phyloP scores from a whole-genome alignment of 2,888 invertebrate species.

The Cheilosia vulpina region DNA sequence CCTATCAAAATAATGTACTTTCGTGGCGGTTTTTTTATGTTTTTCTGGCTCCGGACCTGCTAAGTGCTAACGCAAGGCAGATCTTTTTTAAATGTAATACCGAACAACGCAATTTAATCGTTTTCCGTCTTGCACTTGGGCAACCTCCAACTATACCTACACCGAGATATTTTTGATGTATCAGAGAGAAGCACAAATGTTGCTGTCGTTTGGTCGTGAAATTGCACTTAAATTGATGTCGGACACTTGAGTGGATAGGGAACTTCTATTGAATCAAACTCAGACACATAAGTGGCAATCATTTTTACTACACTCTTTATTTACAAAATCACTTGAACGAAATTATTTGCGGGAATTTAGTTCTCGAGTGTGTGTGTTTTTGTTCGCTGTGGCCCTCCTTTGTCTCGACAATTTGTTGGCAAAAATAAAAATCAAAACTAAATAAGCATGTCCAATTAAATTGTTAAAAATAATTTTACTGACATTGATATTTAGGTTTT shows the following conservation, averaged over 20 bases:
- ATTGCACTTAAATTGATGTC: constrained; percentile 46
- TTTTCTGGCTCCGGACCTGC: too few relatives aligned
- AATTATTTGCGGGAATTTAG: constrained; percentile 21
- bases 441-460: constrained; percentile 49
- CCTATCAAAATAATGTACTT: too few relatives aligned
- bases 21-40: too few relatives aligned
- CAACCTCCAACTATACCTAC: neutral
- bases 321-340: constrained; percentile 11
- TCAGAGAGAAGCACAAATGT: neutral
- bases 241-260: constrained; percentile 16
- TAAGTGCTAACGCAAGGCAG: too few relatives aligned
- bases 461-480: constrained; percentile 43
- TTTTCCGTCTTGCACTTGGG: neutral
- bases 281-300: constrained; percentile 22
- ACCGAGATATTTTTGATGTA: neutral
- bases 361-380: constrained; percentile 13
- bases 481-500: constrained; percentile 34
- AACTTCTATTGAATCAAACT: constrained; percentile 21
- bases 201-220: constrained; percentile 15
- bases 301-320: constrained; percentile 10
- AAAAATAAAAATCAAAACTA: constrained; percentile 12
- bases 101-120: neutral
- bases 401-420: constrained; percentile 51
- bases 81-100: too few relatives aligned
- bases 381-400: neutral